A percentile compares a stretch with the other conserved stretches of the same genome.
phyloP scores from a whole-genome alignment of 2,888 invertebrate species.

The Melanostoma scalare region DNA sequence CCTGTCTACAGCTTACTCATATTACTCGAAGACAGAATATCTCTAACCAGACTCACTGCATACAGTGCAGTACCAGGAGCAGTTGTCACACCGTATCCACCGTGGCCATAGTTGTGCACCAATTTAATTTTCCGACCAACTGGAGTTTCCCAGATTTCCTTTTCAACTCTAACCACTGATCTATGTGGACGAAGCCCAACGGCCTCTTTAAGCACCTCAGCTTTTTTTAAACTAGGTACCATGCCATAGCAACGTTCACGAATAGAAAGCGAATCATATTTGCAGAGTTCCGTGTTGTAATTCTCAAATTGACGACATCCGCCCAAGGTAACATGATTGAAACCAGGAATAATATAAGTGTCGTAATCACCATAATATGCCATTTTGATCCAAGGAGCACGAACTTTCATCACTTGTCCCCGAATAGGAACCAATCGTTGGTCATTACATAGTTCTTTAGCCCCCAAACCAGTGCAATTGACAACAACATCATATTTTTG shows the following conservation, averaged over 20 bases:
- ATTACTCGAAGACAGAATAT: conserved; percentile 82
- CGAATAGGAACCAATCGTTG: conserved; percentile 89
- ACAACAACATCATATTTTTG: conserved; percentile 87
- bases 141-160: conserved; percentile 82
- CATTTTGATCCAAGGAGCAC: conserved; percentile 94
- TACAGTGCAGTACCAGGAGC: conserved; percentile 93
- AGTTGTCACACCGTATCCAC: conserved; percentile 95
- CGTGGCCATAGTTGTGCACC: conserved; percentile 97
- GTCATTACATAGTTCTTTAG: conserved; percentile 89
- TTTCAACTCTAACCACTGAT: conserved; percentile 87
- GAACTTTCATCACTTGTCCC: conserved; percentile 91
- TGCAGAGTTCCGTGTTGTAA: conserved; percentile 86
- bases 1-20: conserved; percentile 77
- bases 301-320: conserved; percentile 93
- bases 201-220: conserved; percentile 85
- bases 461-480: conserved; percentile 94
- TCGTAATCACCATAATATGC: conserved; percentile 94
- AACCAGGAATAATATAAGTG: conserved; percentile 92
- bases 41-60: conserved; percentile 87
- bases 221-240: conserved; percentile 86
- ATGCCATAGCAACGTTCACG: conserved; percentile 90
- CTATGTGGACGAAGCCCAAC: conserved; percentile 94
- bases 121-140: conserved; percentile 84
- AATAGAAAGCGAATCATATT: conserved; percentile 89
- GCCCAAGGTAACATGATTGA: conserved; percentile 90